A percentile compares a stretch with the other conserved stretches of the same genome.
phyloP scores from a whole-genome alignment of 2,797 vertebrate species.

The Semotilus atromaculatus region DNA sequence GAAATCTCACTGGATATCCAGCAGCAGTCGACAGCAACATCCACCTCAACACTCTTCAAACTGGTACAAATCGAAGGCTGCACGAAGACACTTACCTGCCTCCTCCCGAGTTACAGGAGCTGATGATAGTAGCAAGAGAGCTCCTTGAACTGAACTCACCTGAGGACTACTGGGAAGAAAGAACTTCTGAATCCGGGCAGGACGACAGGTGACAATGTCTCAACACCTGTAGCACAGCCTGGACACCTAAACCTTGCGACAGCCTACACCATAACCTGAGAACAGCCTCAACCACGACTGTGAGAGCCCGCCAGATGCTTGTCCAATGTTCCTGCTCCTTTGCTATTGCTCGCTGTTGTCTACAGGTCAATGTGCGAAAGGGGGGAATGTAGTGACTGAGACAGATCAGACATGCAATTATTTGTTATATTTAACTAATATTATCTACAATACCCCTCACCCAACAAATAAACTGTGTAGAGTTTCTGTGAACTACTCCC shows the following conservation, averaged over 20 bases:
- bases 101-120: neutral
- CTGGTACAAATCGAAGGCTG: neutral
- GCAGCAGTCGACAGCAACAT: neutral
- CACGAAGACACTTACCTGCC: neutral
- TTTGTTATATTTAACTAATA: neutral
- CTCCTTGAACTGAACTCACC: neutral
- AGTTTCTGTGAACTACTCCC: neutral
- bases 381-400: neutral
- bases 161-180: neutral
- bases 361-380: neutral
- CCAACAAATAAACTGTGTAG: neutral
- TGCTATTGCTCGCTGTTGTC: neutral
- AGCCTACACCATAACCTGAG: neutral
- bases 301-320: neutral
- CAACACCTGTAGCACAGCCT: neutral
- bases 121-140: neutral
- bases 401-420: neutral
- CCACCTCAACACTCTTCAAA: neutral
- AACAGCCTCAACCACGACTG: neutral
- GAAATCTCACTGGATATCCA: neutral
- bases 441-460: neutral
- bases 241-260: neutral
- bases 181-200: neutral
- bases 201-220: neutral
- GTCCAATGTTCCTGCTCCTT: neutral